Conservation (phyloP, 2,113 vertebrate species). For the Pao palembangensis region DNA sequence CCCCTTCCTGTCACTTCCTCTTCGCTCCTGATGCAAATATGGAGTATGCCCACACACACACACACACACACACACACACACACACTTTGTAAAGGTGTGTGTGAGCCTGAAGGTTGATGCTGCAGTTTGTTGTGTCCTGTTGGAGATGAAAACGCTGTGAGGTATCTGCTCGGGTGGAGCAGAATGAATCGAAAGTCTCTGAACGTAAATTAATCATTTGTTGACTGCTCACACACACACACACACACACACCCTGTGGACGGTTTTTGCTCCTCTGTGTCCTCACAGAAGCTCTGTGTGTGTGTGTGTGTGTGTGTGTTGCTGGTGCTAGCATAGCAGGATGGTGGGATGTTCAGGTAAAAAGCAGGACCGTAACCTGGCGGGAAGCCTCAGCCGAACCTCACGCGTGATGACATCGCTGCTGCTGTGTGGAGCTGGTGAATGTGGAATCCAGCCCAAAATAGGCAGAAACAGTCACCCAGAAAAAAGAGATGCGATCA, state of each 20-base stretch:
- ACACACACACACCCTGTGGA: too few relatives aligned
- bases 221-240: background rate
- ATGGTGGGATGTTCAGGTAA: too few relatives aligned
- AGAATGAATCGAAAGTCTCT: background rate
- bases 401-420: background rate
- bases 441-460: constrained; percentile 18
- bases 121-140: constrained; percentile 22
- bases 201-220: constrained; percentile 19
- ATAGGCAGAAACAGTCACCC: constrained; percentile 26
- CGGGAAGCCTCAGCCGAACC: constrained; percentile 1
- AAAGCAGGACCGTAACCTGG: background rate
- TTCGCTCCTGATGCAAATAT: too few relatives aligned
- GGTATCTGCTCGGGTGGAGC: background rate
- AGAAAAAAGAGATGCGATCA: constrained; percentile 34
- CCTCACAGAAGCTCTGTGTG: too few relatives aligned
- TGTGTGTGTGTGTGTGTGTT: too few relatives aligned
- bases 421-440: constrained; percentile 10
- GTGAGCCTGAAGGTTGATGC: background rate
- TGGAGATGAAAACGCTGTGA: constrained; percentile 22
- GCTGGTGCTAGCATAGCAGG: too few relatives aligned
- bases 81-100: too few relatives aligned
- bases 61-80: too few relatives aligned
- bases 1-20: background rate
- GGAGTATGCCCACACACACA: too few relatives aligned
- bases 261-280: too few relatives aligned